phyloP scores from a whole-genome alignment of 2,888 invertebrate genomes.

The Sphaerophoria rueppellii region DNA sequence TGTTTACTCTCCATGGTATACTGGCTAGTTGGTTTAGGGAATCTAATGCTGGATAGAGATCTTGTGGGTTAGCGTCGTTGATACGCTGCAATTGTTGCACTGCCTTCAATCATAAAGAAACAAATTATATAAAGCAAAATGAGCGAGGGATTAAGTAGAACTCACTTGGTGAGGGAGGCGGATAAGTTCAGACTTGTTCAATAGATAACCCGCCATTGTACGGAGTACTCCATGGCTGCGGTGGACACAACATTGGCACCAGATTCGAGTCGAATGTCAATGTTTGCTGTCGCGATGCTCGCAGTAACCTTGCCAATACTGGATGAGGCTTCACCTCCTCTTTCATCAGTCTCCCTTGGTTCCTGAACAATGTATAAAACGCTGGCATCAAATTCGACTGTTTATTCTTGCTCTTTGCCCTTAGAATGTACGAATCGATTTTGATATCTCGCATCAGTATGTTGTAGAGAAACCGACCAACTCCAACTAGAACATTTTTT shows the following conservation, averaged over 20 bases:
- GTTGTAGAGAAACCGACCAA: constrained; percentile 94
- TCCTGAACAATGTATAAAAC: constrained; percentile 90
- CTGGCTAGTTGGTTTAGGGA: constrained; percentile 95
- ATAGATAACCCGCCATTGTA: constrained; percentile 90
- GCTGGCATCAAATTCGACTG: constrained; percentile 87
- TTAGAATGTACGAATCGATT: constrained; percentile 88
- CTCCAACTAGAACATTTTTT: constrained; percentile 84
- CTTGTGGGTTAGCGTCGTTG: constrained; percentile 83
- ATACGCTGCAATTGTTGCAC: constrained; percentile 86
- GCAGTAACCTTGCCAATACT: constrained; percentile 86
- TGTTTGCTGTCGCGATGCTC: constrained; percentile 86
- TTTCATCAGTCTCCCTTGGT: constrained; percentile 85
- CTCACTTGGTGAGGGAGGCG: constrained; percentile 81
- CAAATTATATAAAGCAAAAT: neutral
- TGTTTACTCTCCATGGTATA: constrained; percentile 96
- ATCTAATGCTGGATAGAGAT: constrained; percentile 93
- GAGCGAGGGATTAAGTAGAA: neutral
- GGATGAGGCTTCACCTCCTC: constrained; percentile 94
- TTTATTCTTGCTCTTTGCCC: constrained; percentile 82
- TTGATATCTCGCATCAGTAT: constrained; percentile 93
- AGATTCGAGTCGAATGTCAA: constrained; percentile 88
- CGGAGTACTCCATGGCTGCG: constrained; percentile 91
- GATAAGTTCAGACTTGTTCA: constrained; percentile 86
- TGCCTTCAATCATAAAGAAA: constrained; percentile 79
- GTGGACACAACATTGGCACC: constrained; percentile 91